Evolutionary conservation across 2,113 vertebrate species (phyloP).

Genomic region (Mobula birostris): DNA sequence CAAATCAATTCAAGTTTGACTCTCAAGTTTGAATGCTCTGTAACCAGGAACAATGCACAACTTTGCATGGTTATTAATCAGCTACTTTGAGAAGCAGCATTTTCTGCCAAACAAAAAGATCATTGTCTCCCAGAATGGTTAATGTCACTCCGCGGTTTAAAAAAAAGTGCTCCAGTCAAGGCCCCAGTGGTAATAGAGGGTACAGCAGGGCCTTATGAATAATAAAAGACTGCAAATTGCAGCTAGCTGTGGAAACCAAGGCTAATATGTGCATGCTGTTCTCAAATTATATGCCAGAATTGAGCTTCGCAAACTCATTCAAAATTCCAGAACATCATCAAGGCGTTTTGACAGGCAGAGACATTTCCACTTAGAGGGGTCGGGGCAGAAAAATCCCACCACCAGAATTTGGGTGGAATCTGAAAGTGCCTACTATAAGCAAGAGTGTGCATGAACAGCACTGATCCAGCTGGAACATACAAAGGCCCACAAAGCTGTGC

Average conservation of each 20-base stretch:
- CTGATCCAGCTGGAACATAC: neutral
- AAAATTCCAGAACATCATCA: neutral
- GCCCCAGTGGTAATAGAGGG: neutral
- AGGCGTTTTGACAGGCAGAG: neutral
- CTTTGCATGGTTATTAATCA: neutral
- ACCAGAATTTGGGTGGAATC: no score
- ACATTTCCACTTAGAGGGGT: neutral
- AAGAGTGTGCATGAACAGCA: neutral
- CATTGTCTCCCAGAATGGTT: conserved; percentile 5
- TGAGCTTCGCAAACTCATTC: neutral
- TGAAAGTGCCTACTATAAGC: neutral
- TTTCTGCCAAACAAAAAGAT: conserved; percentile 19
- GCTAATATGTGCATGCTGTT: no score
- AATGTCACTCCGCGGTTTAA: neutral
- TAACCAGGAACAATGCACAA: neutral
- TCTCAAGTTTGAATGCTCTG: neutral
- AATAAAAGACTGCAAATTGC: conserved; percentile 19
- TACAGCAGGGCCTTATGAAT: neutral
- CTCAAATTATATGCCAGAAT: neutral
- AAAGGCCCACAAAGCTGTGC: no score
- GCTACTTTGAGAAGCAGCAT: neutral
- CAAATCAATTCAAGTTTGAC: conserved; percentile 16
- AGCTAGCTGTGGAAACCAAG: neutral
- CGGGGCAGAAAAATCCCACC: neutral
- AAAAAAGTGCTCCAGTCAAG: neutral